Percentiles rank a stretch among this genome's conserved stretches.
phyloP scores from a whole-genome alignment of 2,113 vertebrate genomes.

The Azemiops feae region DNA sequence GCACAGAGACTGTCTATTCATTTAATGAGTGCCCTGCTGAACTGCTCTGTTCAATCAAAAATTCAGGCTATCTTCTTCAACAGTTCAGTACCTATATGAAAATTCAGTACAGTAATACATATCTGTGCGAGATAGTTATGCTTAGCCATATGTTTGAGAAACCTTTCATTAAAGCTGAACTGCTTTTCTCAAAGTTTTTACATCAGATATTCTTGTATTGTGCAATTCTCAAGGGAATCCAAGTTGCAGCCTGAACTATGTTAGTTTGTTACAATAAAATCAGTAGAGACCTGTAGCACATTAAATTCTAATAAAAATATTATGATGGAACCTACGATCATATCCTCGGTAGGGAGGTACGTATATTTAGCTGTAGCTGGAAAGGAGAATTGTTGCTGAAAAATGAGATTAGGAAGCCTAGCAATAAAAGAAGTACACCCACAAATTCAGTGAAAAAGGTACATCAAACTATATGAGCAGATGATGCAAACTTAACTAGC shows the following conservation, averaged over 20 bases:
- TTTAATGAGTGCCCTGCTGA: not conserved
- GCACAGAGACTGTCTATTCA: not conserved
- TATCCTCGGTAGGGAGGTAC: not conserved
- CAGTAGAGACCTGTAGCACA: not conserved
- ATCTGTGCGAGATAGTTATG: not conserved
- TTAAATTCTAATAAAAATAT: not conserved
- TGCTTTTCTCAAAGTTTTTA: not conserved
- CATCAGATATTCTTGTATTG: not conserved
- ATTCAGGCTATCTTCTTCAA: not conserved
- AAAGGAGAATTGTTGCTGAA: not conserved
- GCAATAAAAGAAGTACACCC: not conserved
- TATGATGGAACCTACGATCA: not conserved
- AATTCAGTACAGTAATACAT: not conserved
- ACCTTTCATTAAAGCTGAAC: not conserved
- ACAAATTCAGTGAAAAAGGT: not conserved
- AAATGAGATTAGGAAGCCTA: not conserved
- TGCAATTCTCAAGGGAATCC: not conserved
- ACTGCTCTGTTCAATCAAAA: not conserved
- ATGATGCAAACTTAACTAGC: not conserved
- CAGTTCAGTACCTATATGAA: not conserved
- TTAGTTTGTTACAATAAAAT: not conserved
- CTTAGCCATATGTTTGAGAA: not conserved
- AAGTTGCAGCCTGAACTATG: not conserved
- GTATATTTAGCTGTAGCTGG: not conserved
- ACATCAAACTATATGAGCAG: not conserved